Base-by-base conservation (phyloP, 2,113 vertebrate species). In the Euleptes europaea region DNA sequence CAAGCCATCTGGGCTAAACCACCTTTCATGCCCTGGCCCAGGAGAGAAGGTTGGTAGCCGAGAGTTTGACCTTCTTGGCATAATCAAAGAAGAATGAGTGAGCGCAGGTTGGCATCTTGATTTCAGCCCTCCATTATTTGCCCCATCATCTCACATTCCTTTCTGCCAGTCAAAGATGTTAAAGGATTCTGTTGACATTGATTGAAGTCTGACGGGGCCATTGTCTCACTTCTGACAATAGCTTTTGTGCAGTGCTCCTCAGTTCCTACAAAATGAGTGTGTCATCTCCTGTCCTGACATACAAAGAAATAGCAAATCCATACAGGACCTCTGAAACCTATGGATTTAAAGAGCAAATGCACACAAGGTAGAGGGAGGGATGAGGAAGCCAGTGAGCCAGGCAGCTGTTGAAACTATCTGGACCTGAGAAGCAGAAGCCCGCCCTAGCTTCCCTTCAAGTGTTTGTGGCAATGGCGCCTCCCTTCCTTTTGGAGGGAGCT, bases 261-360 rank as follows among this genome's bases (percentile, higher is more conserved):
- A 17, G 90, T 88, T 90, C 72, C 86, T 33, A 86, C 86, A 38
- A 92, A 87, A 94, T 82, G 87, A 92, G 93, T 40, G 6, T 88
- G 92, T 88, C 93, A 91, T 95, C 94, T 91, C 89, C 88, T 75
- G 79, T n/a, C 84, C 19, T 85, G 81, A 87, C 83, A 80, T 42
- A 90, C 91, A 80, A 83, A 88, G 93, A 91, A 94, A 95, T 90
- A 51, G 90, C 92, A 95, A 96, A 96, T 96, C 94, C 91, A 94
- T 94, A 89, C 74, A 12, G 75, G 69, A 75, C 83, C 6, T 90
- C 80, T 82, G 31, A 70, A 87, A 75, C 84, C 83, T 8, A 87
- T 1, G 38, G 92, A 84, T 89, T 86, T 77, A 83, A 31, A 38
- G 47, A 38, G 69, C 77, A 35, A 63, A 65, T 63, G 28, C 4